phyloP scores from a whole-genome alignment of 2,113 vertebrate genomes.

The Zosterops pallidus region DNA sequence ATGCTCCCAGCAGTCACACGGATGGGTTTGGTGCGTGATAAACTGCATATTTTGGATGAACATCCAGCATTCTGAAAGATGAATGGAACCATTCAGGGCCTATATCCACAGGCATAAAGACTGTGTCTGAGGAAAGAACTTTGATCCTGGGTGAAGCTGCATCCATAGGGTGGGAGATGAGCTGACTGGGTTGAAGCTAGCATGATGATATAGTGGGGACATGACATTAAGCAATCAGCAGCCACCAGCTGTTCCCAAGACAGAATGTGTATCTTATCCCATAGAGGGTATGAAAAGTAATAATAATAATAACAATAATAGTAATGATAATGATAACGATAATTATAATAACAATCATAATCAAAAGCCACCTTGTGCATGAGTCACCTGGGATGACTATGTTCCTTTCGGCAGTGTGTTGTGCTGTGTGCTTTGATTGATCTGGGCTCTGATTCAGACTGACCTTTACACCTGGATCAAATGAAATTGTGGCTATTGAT shows the following conservation, averaged over 20 bases:
- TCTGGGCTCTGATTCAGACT: background rate
- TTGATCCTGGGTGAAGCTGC: background rate
- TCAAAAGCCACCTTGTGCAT: background rate
- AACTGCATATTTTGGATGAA: background rate
- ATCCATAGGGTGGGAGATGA: background rate
- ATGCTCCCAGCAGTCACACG: background rate
- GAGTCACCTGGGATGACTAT: background rate
- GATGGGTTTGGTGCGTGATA: background rate
- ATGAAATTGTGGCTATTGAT: background rate
- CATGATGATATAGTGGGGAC: background rate
- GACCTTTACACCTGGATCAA: background rate
- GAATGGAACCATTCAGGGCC: background rate
- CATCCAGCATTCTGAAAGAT: background rate
- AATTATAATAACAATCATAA: background rate
- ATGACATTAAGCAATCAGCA: background rate
- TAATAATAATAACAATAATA: background rate
- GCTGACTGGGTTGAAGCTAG: background rate
- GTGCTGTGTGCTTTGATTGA: background rate
- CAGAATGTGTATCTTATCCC: background rate
- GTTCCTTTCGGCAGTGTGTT: background rate
- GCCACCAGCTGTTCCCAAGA: background rate
- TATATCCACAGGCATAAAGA: background rate
- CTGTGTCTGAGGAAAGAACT: background rate
- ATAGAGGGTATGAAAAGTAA: background rate
- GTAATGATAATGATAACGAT: background rate